Base-by-base conservation (phyloP, 2,888 invertebrate genomes). In the Scaptomyza caliginosa region DNA sequence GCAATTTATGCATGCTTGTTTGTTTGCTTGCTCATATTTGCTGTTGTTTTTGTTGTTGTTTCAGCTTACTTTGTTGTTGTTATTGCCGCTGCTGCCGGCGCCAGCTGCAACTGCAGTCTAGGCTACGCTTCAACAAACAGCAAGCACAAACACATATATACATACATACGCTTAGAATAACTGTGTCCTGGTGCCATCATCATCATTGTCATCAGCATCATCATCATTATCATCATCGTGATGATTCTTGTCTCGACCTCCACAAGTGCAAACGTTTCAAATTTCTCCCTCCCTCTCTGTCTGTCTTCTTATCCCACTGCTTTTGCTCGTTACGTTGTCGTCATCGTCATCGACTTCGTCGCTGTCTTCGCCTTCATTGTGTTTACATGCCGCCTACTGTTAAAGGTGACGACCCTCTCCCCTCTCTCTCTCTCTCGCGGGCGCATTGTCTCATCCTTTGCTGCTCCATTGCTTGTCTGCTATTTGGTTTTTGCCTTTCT, bases 371-470 rank as follows among this genome's bases (percentile, higher is more conserved):
- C 56, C 64, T 49, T 36, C 36, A 24, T 32, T 55, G 60, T 81
- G 85, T 74, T 78, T 76, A 84, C 85, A 84, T 65, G 64, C 69
- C 75, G 79, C 82, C 80, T 81, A 74, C 82, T 78, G 77, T 64
- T 85, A 77, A 79, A 78, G 80, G 85, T 85, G 85, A 64, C 56
- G 82, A 81, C 76, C 78, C 66, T 45, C 32, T 50, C 63, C 55
- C 48, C 19, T 45, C 6, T n/a, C 42, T 46, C 43, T 40, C 39
- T 51, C 54, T 48, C 62, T 16, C 52, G n/a, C n/a, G n/a, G n/a
- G n/a, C n/a, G n/a, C n/a, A 28, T 42, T 45, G 39, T 38, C 57
- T 36, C 46, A 40, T 49, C 54, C 50, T 52, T 62, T 21, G 16
- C 46, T 26, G 54, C 30, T 56, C 46, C 30, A 23, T 40, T 40